phyloP scores from a whole-genome alignment of 2,113 vertebrate genomes.

The Ameiurus melas region DNA sequence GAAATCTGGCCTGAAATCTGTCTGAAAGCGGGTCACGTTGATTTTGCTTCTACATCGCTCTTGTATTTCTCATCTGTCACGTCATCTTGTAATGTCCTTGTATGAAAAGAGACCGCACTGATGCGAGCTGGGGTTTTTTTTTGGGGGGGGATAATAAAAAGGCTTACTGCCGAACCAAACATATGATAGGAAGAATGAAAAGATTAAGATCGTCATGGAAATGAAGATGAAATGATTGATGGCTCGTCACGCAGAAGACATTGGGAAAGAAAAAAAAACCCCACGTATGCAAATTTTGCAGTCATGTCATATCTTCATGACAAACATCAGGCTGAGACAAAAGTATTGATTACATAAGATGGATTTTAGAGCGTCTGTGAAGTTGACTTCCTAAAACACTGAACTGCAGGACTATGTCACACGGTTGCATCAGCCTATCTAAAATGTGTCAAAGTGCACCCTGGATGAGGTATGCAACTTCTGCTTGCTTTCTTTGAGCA shows the following conservation, averaged over 20 bases:
- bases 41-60: constrained; percentile 25
- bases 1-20: constrained; percentile 41
- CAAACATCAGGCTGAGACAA: background rate
- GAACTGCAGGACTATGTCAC: constrained; percentile 9
- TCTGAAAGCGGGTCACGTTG: constrained; percentile 34
- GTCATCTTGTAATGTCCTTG: constrained; percentile 37
- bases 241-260: background rate
- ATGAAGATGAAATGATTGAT: background rate
- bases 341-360: background rate
- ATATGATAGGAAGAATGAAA: background rate
- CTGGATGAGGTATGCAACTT: background rate
- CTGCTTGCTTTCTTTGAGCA: background rate
- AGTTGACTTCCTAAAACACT: background rate
- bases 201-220: background rate
- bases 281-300: background rate
- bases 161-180: background rate
- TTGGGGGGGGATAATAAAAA: constrained; percentile 22
- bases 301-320: no score
- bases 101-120: constrained; percentile 45
- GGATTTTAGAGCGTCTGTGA: background rate
- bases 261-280: background rate
- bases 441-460: background rate
- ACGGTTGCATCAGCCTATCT: constrained; percentile 8
- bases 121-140: background rate
- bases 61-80: constrained; percentile 31